Conservation (phyloP, 2,888 invertebrate genomes). For the Griposia aprilina region DNA sequence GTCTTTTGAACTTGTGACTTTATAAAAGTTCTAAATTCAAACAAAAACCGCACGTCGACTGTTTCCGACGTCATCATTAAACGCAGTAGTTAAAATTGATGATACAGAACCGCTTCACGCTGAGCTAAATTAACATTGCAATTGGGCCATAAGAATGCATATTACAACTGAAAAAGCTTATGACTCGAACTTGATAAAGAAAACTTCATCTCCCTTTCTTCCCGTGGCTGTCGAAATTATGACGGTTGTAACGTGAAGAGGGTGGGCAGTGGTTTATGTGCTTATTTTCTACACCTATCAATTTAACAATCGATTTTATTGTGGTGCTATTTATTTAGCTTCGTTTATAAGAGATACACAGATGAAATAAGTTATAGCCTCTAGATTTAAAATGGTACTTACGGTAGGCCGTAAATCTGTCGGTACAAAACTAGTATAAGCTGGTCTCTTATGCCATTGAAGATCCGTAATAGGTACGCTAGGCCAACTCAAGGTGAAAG, state of each 20-base stretch:
- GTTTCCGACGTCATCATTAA: slow-evolving; percentile 21
- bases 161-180: not conserved
- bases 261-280: not conserved
- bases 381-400: not conserved
- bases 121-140: slow-evolving; percentile 31
- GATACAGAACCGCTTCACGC: not conserved
- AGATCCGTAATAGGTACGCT: too few relatives aligned
- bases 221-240: not conserved
- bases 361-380: not conserved
- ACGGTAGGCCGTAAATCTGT: too few relatives aligned
- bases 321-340: not conserved
- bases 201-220: not conserved
- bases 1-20: too few relatives aligned
- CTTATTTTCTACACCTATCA: not conserved
- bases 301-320: not conserved
- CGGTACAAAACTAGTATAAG: too few relatives aligned
- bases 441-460: too few relatives aligned
- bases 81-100: slow-evolving; percentile 17
- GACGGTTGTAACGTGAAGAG: not conserved
- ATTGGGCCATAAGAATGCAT: slow-evolving; percentile 23
- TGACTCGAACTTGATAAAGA: slow-evolving; percentile 14
- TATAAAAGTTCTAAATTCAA: slow-evolving; percentile 4
- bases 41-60: slow-evolving; percentile 2
- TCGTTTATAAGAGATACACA: not conserved
- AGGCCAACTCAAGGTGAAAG: too few relatives aligned